Evolutionary conservation across 2,888 invertebrate genomes (phyloP), one percentile per base, ranked within the genome.

Genomic region (Hybos culiciformis): DNA sequence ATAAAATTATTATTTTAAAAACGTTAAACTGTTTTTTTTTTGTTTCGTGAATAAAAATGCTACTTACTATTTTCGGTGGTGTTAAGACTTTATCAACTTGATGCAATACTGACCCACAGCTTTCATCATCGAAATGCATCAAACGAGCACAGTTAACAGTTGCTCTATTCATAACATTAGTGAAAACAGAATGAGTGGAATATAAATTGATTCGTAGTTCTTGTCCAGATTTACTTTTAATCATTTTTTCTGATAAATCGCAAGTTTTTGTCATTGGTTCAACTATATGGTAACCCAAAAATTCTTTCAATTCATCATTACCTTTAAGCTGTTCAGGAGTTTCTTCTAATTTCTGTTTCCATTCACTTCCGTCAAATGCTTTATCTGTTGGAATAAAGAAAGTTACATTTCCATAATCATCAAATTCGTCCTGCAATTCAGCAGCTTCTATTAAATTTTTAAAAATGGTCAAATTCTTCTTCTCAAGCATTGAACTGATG

Each of bases 111-210:
- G 78, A 78, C 43, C 78, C 78, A 53, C 82, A 83, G 24, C 77
- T 75, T 54, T 75, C 72, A 47, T 75, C 71, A 51, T 78, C 78
- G 43, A 72, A 70, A 49, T 71, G 71, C 2, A 72, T 66, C 11
- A 83, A 56, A 8, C 73, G 67, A 2, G 78, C 78, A 58, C 82
- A 83, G 56, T 82, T 80, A 0, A 77, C 75, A 1, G 80, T 79
- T 2, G 75, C 73, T 39, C 75, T 67, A 49, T 75, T 72, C 56
- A 72, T 70, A 2, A 73, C 64, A 48, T 72, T 72, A 19, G 69
- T 65, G 53, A 75, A 73, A 26, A 75, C 56, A 3, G 73, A 71
- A 46, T 74, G 63, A 15, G 72, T 74, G 39, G 72, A 72, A 55
- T 75, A 77, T 12, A 75, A 66, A 56, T 78, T 78, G 32, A 80